These are phyloP conservation scores for Lampris incognitus DNA, from an alignment of 2,113 vertebrate genomes.

Conservation along the genomic window DNA sequence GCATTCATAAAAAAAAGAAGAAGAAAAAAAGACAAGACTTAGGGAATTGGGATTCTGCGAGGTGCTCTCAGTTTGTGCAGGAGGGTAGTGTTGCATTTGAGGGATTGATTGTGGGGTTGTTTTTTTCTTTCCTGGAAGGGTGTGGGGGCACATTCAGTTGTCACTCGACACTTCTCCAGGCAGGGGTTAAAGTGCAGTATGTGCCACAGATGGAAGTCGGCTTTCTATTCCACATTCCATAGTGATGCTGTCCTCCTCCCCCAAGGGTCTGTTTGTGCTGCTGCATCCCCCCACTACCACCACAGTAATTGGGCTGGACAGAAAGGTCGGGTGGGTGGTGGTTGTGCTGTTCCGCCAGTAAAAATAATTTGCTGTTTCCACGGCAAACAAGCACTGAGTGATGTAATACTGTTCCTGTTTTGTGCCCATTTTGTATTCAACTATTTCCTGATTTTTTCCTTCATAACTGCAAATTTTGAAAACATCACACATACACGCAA, in stretches of 20 bases:
- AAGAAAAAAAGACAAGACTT: constrained; percentile 60
- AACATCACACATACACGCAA: constrained; percentile 22
- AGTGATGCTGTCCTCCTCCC: constrained; percentile 34
- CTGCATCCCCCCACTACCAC: constrained; percentile 13
- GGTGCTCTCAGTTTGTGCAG: constrained; percentile 40
- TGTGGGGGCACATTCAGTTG: constrained; percentile 24
- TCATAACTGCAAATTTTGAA: constrained; percentile 37
- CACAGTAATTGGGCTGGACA: constrained; percentile 52
- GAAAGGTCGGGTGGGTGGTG: constrained; percentile 20
- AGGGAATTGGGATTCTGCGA: constrained; percentile 69
- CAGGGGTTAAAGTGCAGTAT: constrained; percentile 21
- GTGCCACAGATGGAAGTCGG: constrained; percentile 48
- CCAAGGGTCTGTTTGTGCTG: constrained; percentile 13
- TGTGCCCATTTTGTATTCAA: constrained; percentile 30
- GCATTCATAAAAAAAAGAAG: constrained; percentile 49
- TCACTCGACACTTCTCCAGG: constrained; percentile 35
- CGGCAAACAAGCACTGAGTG: constrained; percentile 39
- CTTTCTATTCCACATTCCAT: constrained; percentile 32
- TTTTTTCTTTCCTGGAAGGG: constrained; percentile 48
- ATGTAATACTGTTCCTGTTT: constrained; percentile 50
- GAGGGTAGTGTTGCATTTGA: constrained; percentile 51
- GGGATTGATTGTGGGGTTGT: constrained; percentile 51
- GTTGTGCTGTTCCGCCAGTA: constrained; percentile 35
- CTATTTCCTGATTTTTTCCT: constrained; percentile 6
- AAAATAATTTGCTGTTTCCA: constrained; percentile 55